These are phyloP conservation scores for Ceuthmochares aereus DNA, from an alignment of 2,113 vertebrate species.

Conservation along the genomic window DNA sequence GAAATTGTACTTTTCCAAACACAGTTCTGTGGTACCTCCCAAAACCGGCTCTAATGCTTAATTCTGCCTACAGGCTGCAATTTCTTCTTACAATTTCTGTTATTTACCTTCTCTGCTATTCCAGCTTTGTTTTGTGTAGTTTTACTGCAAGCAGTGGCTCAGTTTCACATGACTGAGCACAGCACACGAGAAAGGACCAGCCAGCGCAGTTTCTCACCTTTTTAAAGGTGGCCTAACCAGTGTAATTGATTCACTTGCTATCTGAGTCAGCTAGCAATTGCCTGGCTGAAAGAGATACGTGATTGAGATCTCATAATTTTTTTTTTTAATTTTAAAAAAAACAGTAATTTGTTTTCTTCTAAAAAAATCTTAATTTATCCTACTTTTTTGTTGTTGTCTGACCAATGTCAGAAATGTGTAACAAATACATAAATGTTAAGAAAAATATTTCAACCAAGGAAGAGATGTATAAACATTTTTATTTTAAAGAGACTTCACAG, in stretches of 20 bases:
- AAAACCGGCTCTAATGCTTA: background rate
- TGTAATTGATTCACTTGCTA: background rate
- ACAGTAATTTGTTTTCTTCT: background rate
- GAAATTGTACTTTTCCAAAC: background rate
- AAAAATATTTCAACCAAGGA: background rate
- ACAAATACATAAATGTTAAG: background rate
- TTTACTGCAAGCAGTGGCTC: background rate
- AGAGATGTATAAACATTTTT: background rate
- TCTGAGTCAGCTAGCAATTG: background rate
- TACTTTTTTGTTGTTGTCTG: background rate
- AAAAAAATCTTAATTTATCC: background rate
- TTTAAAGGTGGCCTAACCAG: background rate
- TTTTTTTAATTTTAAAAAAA: background rate
- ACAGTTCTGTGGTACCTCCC: background rate
- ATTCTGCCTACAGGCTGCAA: background rate
- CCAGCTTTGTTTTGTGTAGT: background rate
- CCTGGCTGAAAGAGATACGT: background rate
- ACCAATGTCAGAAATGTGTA: background rate
- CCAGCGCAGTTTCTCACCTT: background rate
- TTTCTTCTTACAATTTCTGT: background rate
- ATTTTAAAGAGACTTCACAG: background rate
- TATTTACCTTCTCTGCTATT: background rate
- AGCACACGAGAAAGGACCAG: background rate
- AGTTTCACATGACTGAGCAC: background rate
- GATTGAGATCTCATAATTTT: background rate